Base-by-base conservation (phyloP, 2,797 vertebrate genomes). In the Esox lucius region DNA sequence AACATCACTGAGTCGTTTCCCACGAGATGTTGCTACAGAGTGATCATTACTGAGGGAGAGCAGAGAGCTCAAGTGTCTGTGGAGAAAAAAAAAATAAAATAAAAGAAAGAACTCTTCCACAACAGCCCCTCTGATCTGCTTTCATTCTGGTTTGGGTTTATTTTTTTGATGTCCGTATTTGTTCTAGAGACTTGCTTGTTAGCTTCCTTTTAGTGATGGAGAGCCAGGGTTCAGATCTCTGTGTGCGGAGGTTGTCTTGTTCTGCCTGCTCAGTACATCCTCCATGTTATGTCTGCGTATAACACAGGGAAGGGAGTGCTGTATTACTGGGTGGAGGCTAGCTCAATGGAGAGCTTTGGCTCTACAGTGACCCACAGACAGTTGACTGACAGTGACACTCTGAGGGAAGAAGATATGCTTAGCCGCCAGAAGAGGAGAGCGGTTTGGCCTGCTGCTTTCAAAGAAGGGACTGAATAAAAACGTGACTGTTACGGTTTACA, bases 71-170 rank as follows among this genome's bases (percentile, higher is more conserved):
- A 5, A 39, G 35, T 39, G 61, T 64, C 61, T 64, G 61, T 5
- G 61, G 12, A 26, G 24, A 31, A 64, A 28, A 64, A 16, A 64
- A 31, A 31, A n/a, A 15, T 64, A 28, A 64, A 15, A 62, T n/a
- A n/a, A n/a, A 13, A 64, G 22, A 56, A 56, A 53, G 15, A 56
- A 56, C 16, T 56, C 13, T 19, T n/a, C 51, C 51, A 5, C 51
- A 56, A 56, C 16, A 56, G 51, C 51, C 51, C 11, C 16, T 56
- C 61, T 64, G 61, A 64, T 64, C 61, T 64, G 61, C 26, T 56
- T 28, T 64, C 26, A 7, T 56, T 56, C n/a, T 56, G n/a, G 26
- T 64, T 64, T 22, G 59, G 61, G 15, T 64, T 64, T 64, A 64
- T 64, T 64, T 64, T 64, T 64, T 39, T 39, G 61, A 26, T 56